These are phyloP conservation scores for Nestor notabilis DNA, from an alignment of 2,113 vertebrate genomes.

Conservation along the genomic window DNA sequence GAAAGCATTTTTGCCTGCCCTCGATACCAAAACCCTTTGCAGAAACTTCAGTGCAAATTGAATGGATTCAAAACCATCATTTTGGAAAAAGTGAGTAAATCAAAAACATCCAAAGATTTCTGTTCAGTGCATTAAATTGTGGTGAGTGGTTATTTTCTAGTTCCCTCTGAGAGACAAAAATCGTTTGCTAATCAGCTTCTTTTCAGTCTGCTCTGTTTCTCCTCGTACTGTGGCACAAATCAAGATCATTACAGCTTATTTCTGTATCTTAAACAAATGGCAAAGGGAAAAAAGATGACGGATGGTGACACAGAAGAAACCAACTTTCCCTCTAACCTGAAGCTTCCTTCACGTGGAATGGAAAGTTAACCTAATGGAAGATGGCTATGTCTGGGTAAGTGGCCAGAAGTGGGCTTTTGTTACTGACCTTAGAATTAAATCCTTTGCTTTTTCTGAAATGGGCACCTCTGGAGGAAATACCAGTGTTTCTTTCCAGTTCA, in stretches of 20 bases:
- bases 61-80: background rate
- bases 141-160: background rate
- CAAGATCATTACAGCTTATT: background rate
- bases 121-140: background rate
- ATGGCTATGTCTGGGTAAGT: background rate
- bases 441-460: conserved; percentile 96
- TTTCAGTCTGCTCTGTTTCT: background rate
- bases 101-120: background rate
- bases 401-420: background rate
- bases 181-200: background rate
- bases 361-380: background rate
- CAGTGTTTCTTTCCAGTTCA: conserved; percentile 98
- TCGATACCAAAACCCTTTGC: background rate
- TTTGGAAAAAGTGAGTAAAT: background rate
- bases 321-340: background rate
- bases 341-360: background rate
- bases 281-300: background rate
- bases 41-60: background rate
- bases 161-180: background rate
- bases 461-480: conserved; percentile 97
- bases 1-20: background rate
- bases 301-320: background rate
- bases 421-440: conserved; percentile 90
- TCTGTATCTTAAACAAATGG: background rate
- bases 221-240: background rate